These are phyloP conservation scores for Amazona vittata DNA, from an alignment of 2,113 vertebrate genomes.

Conservation along the genomic window DNA sequence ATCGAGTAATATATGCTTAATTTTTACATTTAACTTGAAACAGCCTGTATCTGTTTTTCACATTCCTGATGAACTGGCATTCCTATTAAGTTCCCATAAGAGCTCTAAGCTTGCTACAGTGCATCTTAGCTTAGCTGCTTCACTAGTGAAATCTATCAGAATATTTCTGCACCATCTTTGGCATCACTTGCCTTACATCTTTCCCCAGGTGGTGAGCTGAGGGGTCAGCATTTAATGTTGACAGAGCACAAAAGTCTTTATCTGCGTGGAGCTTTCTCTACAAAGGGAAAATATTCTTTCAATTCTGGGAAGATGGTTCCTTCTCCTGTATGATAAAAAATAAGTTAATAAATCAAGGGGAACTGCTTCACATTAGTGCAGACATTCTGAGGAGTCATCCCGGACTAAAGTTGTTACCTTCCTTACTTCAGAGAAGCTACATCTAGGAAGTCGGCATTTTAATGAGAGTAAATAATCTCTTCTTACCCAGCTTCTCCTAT, in stretches of 20 bases:
- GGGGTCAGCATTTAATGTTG: neutral
- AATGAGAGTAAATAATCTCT: neutral
- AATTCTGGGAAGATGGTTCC: neutral
- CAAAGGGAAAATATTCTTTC: neutral
- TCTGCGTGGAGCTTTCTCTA: neutral
- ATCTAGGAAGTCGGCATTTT: neutral
- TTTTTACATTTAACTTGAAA: neutral
- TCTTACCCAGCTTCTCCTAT: neutral
- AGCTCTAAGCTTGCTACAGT: neutral
- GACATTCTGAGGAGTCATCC: neutral
- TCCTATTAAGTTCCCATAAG: neutral
- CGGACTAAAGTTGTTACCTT: neutral
- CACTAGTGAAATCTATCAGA: neutral
- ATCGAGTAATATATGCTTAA: neutral
- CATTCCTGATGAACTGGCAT: neutral
- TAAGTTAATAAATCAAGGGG: neutral
- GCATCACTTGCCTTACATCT: neutral
- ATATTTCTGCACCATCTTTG: neutral
- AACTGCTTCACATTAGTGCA: neutral
- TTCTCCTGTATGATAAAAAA: neutral
- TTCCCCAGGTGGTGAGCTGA: neutral
- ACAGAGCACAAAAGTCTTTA: neutral
- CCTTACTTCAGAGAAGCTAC: neutral
- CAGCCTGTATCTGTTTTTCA: neutral
- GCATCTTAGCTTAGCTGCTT: neutral